Percentiles rank a stretch among this genome's conserved stretches.
phyloP scores from a whole-genome alignment of 2,113 vertebrate genomes.

The Barbus barbus region DNA sequence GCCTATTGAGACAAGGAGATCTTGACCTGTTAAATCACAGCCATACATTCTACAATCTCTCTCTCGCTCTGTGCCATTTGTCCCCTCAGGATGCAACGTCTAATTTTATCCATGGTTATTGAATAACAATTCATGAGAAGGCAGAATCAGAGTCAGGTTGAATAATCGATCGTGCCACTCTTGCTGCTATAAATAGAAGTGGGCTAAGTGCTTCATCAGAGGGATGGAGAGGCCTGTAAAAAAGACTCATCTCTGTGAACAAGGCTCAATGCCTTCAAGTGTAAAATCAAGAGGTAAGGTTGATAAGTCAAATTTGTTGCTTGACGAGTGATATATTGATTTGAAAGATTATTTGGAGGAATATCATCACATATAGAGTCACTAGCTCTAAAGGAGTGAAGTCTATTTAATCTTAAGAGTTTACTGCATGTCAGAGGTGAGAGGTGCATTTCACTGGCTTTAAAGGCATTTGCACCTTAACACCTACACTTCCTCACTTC shows the following conservation, averaged over 20 bases:
- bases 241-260: constrained; percentile 4
- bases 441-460: constrained; percentile 2
- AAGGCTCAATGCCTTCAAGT: neutral
- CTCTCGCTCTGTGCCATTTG: neutral
- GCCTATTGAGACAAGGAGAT: neutral
- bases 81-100: constrained; percentile 32
- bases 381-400: neutral
- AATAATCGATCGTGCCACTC: constrained; percentile 45
- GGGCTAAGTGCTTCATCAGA: constrained; percentile 37
- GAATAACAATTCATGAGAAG: constrained; percentile 45
- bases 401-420: neutral
- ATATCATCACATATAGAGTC: neutral
- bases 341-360: neutral
- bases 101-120: constrained; percentile 53
- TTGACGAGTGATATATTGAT: neutral
- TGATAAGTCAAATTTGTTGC: neutral
- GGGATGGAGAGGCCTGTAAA: constrained; percentile 20
- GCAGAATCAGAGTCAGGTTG: constrained; percentile 47
- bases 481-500: neutral
- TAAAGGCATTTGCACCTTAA: constrained; percentile 9
- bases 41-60: neutral
- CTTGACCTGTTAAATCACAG: neutral
- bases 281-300: neutral
- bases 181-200: constrained; percentile 44
- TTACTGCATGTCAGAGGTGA: neutral